These are phyloP conservation scores for Saguinus imperator DNA, from an alignment of 2,113 vertebrate genomes.

Conservation along the genomic window DNA sequence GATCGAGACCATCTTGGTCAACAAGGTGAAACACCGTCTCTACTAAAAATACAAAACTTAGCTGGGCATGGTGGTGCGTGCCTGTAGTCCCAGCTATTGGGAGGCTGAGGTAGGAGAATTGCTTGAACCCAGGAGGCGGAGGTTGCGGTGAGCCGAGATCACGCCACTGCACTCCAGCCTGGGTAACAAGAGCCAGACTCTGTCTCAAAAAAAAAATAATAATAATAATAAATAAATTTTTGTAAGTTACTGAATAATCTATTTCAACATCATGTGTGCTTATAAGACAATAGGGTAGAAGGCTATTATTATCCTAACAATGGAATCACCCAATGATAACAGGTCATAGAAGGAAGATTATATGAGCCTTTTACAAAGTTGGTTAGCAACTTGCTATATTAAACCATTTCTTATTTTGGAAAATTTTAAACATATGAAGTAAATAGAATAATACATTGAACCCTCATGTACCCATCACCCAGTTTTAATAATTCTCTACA, in stretches of 20 bases:
- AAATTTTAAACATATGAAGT: constrained; percentile 30
- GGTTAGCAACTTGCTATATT: background rate
- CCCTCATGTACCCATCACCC: background rate
- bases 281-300: background rate
- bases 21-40: too few relatives aligned
- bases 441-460: background rate
- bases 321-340: background rate
- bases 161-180: too few relatives aligned
- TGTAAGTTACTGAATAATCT: background rate
- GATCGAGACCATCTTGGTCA: too few relatives aligned
- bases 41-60: too few relatives aligned
- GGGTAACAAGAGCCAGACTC: too few relatives aligned
- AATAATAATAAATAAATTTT: background rate
- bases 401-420: constrained; percentile 23
- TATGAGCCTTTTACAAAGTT: constrained; percentile 21
- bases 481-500: constrained; percentile 10
- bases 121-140: too few relatives aligned
- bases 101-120: too few relatives aligned
- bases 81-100: too few relatives aligned
- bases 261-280: background rate
- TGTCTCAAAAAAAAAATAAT: too few relatives aligned
- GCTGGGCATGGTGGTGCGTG: too few relatives aligned
- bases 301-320: constrained; percentile 13
- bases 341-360: background rate
- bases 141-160: too few relatives aligned